phyloP scores from a whole-genome alignment of 1,140 invertebrate species.

The Chironomus tepperi region DNA sequence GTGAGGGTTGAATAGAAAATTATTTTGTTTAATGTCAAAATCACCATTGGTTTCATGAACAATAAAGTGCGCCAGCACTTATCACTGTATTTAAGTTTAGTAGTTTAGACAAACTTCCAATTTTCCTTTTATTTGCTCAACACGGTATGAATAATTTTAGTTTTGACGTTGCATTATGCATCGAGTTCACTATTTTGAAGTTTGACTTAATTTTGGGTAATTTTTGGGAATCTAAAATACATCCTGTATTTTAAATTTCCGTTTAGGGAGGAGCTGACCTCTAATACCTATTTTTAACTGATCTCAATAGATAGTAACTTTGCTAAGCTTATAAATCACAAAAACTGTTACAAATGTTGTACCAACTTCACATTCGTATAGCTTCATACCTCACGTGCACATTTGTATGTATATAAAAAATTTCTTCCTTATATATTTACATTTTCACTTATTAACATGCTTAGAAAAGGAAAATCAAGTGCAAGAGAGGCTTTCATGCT shows the following conservation, averaged over 20 bases:
- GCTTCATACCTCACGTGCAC: neutral
- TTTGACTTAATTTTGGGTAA: too few relatives aligned
- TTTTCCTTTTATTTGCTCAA: neutral
- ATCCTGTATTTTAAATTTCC: too few relatives aligned
- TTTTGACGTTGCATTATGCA: neutral
- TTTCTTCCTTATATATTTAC: too few relatives aligned
- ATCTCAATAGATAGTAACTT: too few relatives aligned
- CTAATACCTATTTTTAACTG: too few relatives aligned
- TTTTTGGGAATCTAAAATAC: too few relatives aligned
- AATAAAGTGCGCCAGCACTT: neutral
- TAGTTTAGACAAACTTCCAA: neutral
- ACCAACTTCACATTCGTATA: neutral
- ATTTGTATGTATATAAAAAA: neutral
- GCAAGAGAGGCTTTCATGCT: neutral
- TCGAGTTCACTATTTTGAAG: neutral
- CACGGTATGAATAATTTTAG: neutral
- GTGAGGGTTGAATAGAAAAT: neutral
- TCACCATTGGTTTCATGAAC: constrained; percentile 1
- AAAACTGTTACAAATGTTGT: neutral
- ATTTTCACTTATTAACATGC: too few relatives aligned
- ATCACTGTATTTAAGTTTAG: neutral
- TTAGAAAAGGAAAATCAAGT: neutral
- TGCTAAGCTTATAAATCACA: too few relatives aligned
- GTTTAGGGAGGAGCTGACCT: too few relatives aligned
- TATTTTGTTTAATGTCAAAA: neutral